phyloP scores from a whole-genome alignment of 30 jellyfish, hydroid and myxozoan genomes.

The Pelagia noctiluca region DNA sequence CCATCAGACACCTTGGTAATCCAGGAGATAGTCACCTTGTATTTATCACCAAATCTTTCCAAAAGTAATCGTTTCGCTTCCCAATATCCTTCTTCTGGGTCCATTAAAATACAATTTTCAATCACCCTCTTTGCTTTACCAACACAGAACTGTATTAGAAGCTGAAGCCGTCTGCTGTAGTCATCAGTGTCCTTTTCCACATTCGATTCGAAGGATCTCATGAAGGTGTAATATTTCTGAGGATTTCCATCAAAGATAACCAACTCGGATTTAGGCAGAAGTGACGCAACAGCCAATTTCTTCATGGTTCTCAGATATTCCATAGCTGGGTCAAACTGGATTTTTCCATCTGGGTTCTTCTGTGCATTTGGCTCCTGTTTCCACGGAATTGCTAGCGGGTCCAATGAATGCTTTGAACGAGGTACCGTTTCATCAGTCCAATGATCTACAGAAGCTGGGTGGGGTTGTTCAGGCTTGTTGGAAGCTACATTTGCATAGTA shows the following conservation, averaged over 20 bases:
- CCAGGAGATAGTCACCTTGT: conserved; percentile 33
- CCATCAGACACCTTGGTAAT: background rate
- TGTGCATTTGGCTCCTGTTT: conserved; percentile 17
- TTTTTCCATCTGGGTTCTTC: conserved; percentile 17
- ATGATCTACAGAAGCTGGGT: conserved; percentile 12
- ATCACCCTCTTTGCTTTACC: conserved; percentile 29
- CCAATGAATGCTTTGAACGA: conserved; percentile 26
- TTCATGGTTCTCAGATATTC: conserved; percentile 28
- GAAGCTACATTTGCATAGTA: conserved; percentile 8
- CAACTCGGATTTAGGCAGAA: conserved; percentile 26
- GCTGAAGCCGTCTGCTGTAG: conserved; percentile 21
- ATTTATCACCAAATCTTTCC: conserved; percentile 23
- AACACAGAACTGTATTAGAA: conserved; percentile 12
- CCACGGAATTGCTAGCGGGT: conserved; percentile 28
- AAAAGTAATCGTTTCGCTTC: conserved; percentile 24
- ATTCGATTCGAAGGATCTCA: conserved; percentile 22
- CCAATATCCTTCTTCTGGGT: conserved; percentile 35
- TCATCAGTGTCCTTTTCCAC: conserved; percentile 29
- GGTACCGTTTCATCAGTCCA: conserved; percentile 12
- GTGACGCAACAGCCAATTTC: conserved; percentile 33
- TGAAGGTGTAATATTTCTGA: conserved; percentile 6
- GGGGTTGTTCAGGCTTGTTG: conserved; percentile 15
- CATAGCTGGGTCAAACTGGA: conserved; percentile 40
- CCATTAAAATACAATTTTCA: background rate
- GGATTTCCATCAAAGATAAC: conserved; percentile 17